phyloP scores from a whole-genome alignment of 2,113 vertebrate genomes.

The Myodes glareolus region DNA sequence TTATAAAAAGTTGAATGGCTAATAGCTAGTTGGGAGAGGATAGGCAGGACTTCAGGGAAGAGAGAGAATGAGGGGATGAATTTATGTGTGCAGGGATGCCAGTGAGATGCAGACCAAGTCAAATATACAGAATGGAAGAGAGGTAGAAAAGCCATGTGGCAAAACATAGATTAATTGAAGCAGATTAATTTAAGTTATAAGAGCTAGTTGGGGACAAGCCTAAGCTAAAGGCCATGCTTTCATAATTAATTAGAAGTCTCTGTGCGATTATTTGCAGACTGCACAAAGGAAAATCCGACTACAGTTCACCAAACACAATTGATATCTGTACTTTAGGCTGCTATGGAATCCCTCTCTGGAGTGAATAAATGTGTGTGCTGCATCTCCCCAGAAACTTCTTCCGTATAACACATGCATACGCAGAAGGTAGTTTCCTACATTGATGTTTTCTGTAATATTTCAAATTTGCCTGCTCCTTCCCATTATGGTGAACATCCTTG shows the following conservation, averaged over 20 bases:
- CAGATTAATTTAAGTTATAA: not conserved
- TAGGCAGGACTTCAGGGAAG: not conserved
- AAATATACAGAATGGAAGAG: not conserved
- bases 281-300: not conserved
- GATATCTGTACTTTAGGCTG: not conserved
- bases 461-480: not conserved
- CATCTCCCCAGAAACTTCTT: not conserved
- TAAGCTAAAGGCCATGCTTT: not conserved
- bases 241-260: not conserved
- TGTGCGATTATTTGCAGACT: not conserved
- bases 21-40: not conserved
- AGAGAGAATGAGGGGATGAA: not conserved
- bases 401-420: not conserved
- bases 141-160: not conserved
- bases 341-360: not conserved
- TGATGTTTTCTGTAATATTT: not conserved
- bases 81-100: not conserved
- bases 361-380: not conserved
- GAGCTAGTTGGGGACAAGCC: not conserved
- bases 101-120: not conserved
- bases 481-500: not conserved
- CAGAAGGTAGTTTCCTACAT: not conserved
- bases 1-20: not conserved
- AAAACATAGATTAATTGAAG: not conserved
- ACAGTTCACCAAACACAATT: not conserved